phyloP scores from a whole-genome alignment of 2,888 invertebrate genomes.

The Polyommatus icarus region DNA sequence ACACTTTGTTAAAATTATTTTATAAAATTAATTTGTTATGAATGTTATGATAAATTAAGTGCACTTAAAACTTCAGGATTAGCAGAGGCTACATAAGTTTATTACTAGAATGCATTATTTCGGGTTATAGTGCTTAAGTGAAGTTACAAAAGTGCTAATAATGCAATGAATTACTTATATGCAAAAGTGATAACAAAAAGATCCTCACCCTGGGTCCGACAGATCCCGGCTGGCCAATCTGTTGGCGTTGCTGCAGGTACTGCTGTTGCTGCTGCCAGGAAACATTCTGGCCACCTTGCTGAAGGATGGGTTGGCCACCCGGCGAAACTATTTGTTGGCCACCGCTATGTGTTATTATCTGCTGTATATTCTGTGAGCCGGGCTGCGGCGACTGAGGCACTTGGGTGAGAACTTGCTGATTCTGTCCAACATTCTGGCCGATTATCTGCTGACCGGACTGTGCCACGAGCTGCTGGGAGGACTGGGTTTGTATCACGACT shows the following conservation, averaged over 20 bases:
- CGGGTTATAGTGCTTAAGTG: neutral
- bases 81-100: neutral
- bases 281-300: conserved; percentile 71
- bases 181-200: conserved; percentile 22
- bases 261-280: conserved; percentile 77
- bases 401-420: conserved; percentile 69
- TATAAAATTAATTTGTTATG: neutral
- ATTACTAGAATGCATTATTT: neutral
- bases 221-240: conserved; percentile 74
- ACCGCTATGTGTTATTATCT: conserved; percentile 74
- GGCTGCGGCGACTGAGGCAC: conserved; percentile 71
- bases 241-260: conserved; percentile 74
- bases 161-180: neutral
- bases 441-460: conserved; percentile 75
- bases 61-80: neutral
- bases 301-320: conserved; percentile 70
- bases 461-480: conserved; percentile 73
- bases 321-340: conserved; percentile 75
- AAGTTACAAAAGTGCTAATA: no score
- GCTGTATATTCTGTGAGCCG: conserved; percentile 68
- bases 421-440: conserved; percentile 65
- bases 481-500: conserved; percentile 68
- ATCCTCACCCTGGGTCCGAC: conserved; percentile 73
- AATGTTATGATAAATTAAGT: neutral
- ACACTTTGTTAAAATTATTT: neutral